Conservation (phyloP, 2,888 invertebrate species). For the Drosophila fulvimacula region DNA sequence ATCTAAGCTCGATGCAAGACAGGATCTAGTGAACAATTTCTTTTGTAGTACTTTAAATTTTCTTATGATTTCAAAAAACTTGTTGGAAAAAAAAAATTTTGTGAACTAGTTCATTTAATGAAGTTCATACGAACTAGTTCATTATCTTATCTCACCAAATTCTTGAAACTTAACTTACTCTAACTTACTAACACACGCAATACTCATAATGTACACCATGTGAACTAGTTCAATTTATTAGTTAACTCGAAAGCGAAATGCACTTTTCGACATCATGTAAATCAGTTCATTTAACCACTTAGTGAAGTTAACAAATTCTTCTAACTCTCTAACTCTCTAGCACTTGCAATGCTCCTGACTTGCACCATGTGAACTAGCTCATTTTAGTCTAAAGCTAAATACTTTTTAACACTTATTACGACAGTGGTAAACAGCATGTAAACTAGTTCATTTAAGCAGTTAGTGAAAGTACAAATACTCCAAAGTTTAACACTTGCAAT, state of each 20-base stretch:
- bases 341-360: no score
- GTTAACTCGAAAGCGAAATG: neutral
- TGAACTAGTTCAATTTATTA: neutral
- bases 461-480: conserved; percentile 2
- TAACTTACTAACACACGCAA: no score
- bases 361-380: neutral
- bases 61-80: no score
- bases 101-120: neutral
- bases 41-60: neutral
- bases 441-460: neutral
- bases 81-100: no score
- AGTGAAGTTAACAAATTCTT: neutral
- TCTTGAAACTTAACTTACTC: neutral
- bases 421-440: neutral
- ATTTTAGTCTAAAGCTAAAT: neutral
- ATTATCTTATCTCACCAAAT: no score
- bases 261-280: neutral
- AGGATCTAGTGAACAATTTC: neutral
- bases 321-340: neutral
- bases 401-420: neutral
- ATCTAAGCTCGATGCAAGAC: neutral
- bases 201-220: neutral
- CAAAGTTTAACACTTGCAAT: conserved; percentile 6
- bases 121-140: no score
- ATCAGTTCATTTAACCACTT: neutral